Conservation (phyloP, 2,113 vertebrate genomes). For the Dicrurus megarhynchus region DNA sequence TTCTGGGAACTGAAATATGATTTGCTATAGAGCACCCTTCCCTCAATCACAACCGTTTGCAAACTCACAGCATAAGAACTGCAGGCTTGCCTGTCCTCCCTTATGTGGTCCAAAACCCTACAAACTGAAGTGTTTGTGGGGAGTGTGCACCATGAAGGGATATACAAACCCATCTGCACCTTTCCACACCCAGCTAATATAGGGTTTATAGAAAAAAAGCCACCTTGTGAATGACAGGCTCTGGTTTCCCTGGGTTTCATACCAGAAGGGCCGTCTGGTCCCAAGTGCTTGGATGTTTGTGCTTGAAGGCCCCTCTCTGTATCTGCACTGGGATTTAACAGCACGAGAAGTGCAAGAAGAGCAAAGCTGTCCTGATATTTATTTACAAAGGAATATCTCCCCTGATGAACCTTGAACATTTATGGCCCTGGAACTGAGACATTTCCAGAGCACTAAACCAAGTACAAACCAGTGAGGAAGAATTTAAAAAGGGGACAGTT, state of each 20-base stretch:
- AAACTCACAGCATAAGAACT: not conserved
- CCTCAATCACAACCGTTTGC: not conserved
- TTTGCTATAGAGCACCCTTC: not conserved
- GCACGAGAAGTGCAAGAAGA: not conserved
- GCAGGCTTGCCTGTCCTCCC: not conserved
- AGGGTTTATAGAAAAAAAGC: not conserved
- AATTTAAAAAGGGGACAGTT: not conserved
- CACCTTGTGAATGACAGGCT: not conserved
- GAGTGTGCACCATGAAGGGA: not conserved
- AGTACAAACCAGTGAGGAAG: not conserved
- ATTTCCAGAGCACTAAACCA: not conserved
- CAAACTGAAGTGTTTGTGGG: not conserved
- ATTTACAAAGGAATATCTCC: not conserved
- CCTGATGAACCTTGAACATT: not conserved
- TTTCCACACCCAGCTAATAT: not conserved
- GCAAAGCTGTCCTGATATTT: not conserved
- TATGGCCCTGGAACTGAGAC: not conserved
- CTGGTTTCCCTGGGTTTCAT: not conserved
- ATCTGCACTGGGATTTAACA: not conserved
- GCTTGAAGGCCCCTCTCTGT: not conserved
- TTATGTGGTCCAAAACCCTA: not conserved
- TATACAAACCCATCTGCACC: not conserved
- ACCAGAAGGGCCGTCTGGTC: not conserved
- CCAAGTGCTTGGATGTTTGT: not conserved
- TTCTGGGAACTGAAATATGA: conserved; percentile 15